Evolutionary conservation across 2,797 vertebrate species (phyloP).

Genomic region (Coregonus ussuriensis): DNA sequence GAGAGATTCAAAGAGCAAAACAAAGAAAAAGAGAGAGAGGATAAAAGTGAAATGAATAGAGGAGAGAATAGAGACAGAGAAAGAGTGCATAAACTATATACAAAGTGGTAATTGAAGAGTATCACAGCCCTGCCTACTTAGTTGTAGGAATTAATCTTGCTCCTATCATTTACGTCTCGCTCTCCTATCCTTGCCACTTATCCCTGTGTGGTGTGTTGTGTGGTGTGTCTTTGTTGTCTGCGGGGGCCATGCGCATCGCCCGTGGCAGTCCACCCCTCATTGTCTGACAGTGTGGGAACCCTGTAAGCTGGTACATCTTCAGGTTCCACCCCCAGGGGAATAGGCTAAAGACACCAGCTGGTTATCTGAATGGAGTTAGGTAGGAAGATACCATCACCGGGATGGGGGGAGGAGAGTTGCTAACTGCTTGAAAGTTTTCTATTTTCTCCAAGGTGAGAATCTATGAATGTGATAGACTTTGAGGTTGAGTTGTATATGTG

Average conservation of each 20-base stretch:
- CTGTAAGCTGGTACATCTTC: neutral
- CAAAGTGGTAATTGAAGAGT: too few species aligned
- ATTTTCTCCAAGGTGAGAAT: neutral
- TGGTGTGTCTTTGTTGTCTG: neutral
- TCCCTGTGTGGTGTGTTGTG: neutral
- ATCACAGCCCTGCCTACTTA: too few species aligned
- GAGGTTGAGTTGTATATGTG: too few species aligned
- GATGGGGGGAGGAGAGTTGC: neutral
- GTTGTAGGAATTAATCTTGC: too few species aligned
- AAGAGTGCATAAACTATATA: too few species aligned
- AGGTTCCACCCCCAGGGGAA: neutral
- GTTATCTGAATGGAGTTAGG: neutral
- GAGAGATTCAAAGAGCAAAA: too few species aligned
- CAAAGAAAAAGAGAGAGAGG: too few species aligned
- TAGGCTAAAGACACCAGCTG: neutral
- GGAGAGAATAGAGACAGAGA: too few species aligned
- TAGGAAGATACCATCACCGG: neutral
- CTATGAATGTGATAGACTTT: too few species aligned
- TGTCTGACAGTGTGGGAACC: constrained; percentile 9
- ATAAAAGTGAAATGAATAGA: too few species aligned
- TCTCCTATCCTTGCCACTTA: neutral
- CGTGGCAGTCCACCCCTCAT: neutral
- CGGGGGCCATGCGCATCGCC: neutral
- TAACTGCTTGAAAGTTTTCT: neutral
- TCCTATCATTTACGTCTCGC: too few species aligned